Base-by-base conservation (phyloP, 1,140 invertebrate genomes). In the Venturia canescens region DNA sequence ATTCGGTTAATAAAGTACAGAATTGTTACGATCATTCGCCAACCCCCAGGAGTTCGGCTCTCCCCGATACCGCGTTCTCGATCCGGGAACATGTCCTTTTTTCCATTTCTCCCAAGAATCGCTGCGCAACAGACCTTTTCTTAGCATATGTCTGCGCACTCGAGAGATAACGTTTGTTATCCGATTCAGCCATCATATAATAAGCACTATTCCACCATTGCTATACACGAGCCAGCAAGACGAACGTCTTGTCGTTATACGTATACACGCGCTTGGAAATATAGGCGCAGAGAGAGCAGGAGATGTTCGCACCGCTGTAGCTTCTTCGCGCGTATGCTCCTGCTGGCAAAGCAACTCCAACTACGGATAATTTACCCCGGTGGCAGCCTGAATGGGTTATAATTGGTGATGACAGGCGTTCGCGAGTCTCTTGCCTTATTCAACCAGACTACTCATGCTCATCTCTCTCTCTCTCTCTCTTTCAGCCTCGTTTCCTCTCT, bases 391-490 rank as follows among this genome's bases (percentile, higher is more conserved):
- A 90, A 90, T 90, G 87, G 88, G 83, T 89, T 89, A 88, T 89
- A 89, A 90, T 89, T 90, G 88, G 86, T 86, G 88, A 88, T 89
- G 89, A 89, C 89, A 88, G 88, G 83, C 85, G 86, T 86, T 90
- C 88, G 87, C 71, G 81, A 83, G 84, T 86, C 82, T 82, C 84
- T 69, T 27, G 66, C 80, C 75, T 85, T 83, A 86, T 88, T 87
- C 85, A 88, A 84, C 81, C 50, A 63, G 57, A 80, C 78, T 80
- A 60, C 60, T 85, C 83, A 81, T 78, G 70, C 60, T 76, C 50
- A 18, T 53, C 53, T 78, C 31, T 53, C 18, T 74, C 71, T 31
- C 71, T 21, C 44, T 74, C 38, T 44, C 38, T 44, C 38, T 44
- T 44, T 9, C 38, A 44, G 38, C 11, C 21, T 29, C 48, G 53